Evolutionary conservation across 2,113 vertebrate species (phyloP).

Genomic region (Chaetura pelagica): DNA sequence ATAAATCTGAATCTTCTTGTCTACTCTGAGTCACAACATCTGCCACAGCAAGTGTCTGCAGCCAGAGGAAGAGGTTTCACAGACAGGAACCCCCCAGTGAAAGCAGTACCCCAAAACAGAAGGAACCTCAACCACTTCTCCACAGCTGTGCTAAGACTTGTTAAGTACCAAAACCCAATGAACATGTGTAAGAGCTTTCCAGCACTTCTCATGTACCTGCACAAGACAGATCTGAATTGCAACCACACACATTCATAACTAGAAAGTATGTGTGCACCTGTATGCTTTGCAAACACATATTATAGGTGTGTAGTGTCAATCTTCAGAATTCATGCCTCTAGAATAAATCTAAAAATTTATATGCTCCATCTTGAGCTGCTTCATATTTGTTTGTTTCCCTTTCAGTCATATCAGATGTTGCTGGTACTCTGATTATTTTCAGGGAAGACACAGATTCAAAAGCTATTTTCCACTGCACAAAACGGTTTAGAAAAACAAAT

Average conservation of each 20-base stretch:
- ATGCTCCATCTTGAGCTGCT: neutral
- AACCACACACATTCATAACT: neutral
- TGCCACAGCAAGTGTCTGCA: neutral
- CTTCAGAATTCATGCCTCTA: neutral
- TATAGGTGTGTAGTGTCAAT: neutral
- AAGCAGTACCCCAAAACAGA: neutral
- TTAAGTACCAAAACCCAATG: neutral
- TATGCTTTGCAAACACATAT: neutral
- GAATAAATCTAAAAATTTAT: neutral
- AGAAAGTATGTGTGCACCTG: neutral
- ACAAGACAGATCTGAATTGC: neutral
- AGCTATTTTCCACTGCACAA: neutral
- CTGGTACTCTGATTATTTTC: neutral
- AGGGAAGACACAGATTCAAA: neutral
- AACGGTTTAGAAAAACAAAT: neutral
- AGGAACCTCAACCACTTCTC: neutral
- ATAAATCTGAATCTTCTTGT: neutral
- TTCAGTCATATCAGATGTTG: neutral
- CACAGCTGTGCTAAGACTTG: neutral
- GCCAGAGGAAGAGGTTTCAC: neutral
- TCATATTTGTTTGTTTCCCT: neutral
- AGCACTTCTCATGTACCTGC: neutral
- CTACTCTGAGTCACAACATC: slow-evolving; percentile 44
- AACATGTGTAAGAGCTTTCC: neutral
- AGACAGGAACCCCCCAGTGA: neutral